Base-by-base conservation (phyloP, 2,113 vertebrate genomes). In the Bos javanicus region DNA sequence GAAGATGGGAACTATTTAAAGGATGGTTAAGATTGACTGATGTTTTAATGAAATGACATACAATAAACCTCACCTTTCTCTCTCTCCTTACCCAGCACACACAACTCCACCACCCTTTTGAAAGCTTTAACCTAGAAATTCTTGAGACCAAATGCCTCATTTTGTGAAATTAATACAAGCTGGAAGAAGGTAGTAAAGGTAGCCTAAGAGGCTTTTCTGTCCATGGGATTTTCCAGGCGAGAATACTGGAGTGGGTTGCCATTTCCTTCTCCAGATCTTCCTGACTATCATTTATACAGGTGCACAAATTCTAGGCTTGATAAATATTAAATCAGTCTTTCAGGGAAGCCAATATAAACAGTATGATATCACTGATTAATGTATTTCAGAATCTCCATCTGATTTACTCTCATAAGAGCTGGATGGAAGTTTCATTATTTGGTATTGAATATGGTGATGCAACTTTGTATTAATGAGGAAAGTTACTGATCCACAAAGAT, bases 351-450 rank as follows among this genome's bases (percentile, higher is more conserved):
- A 92, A 93, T 76, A 86, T 62, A 95, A 97, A 92, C 57, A 80
- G 56, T 76, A 33, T 25, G n/a, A 13, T 94, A 36, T 86, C 94
- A 57, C 81, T 91, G 84, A 93, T 94, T 98, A 94, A 98, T 95
- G 94, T 96, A 91, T 98, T 97, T 97, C 91, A 94, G 87, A 91
- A 87, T 95, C 48, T 95, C 56, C 71, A 48, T 96, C 89, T 95
- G 90, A 92, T 93, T 88, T 76, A 78, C 67, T 82, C 43, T 93
- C 89, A 95, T 57, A 95, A 54, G 25, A 91, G 48, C 87, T 33
- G 52, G 48, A 39, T 60, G 52, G 56, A 93, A 97, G 94, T 71
- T 95, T 89, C 60, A 80, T 94, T 96, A 82, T 95, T 92, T 95
- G 86, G 81, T 94, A 48, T 84, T 96, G 81, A 97, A 57, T 82